Percentiles rank a stretch among this genome's conserved stretches.
Conservation (phyloP, 2,113 vertebrate species). For the Amblyopsis rosae region DNA sequence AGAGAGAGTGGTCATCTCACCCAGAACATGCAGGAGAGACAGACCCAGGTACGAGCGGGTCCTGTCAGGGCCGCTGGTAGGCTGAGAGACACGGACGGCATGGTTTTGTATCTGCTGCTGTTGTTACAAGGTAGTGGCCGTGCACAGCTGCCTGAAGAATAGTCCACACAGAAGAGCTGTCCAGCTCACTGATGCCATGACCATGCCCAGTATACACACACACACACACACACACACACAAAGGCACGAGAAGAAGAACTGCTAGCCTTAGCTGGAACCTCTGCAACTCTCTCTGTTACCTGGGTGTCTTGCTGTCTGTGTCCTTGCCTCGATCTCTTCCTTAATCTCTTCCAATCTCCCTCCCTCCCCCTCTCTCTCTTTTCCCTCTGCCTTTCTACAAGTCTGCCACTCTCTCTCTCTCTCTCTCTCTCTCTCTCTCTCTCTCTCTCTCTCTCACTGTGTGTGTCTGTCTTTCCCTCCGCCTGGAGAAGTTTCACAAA, state of each 20-base stretch:
- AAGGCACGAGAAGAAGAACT: constrained; percentile 19
- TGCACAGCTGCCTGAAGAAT: constrained; percentile 36
- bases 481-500: constrained; percentile 74
- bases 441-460: constrained; percentile 31
- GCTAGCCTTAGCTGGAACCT: background rate
- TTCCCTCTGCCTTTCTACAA: constrained; percentile 16
- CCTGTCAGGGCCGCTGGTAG: constrained; percentile 68
- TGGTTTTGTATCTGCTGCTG: constrained; percentile 36
- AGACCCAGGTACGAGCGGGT: constrained; percentile 87
- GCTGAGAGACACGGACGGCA: constrained; percentile 80
- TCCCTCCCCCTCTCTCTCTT: constrained; percentile 33
- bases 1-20: constrained; percentile 64
- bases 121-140: constrained; percentile 31
- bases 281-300: constrained; percentile 25
- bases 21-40: constrained; percentile 93
- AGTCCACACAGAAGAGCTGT: constrained; percentile 54
- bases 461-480: constrained; percentile 60
- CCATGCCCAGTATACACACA: constrained; percentile 27
- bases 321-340: background rate
- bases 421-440: constrained; percentile 1
- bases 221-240: background rate
- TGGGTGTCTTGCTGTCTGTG: constrained; percentile 2
- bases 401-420: constrained; percentile 1
- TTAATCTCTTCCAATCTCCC: constrained; percentile 12
- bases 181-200: constrained; percentile 64